Conservation (phyloP, 1,140 invertebrate species). For the Leptopilina boulardi region DNA sequence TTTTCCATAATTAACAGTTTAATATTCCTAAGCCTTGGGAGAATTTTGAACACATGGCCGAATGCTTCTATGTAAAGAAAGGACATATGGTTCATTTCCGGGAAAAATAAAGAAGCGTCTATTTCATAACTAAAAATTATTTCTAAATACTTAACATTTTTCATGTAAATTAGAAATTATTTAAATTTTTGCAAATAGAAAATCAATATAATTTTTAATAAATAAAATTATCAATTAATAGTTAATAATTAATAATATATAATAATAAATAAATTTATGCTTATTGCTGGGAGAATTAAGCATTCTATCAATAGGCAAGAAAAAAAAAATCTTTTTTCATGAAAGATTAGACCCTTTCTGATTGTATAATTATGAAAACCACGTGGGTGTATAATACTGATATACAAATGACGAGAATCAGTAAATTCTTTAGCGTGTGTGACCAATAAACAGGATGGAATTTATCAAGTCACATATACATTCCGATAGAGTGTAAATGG, state of each 20-base stretch:
- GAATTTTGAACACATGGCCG: no score
- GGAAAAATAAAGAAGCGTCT: neutral
- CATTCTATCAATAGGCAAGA: no score
- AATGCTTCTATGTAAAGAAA: neutral
- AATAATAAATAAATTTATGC: neutral
- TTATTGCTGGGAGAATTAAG: no score
- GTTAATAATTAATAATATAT: no score
- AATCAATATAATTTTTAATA: no score
- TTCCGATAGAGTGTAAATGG: slow-evolving; percentile 14
- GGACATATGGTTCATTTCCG: neutral
- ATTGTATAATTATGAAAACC: neutral
- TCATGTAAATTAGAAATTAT: no score
- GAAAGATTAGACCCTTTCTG: neutral
- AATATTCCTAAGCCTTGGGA: no score
- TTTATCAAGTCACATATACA: slow-evolving; percentile 33
- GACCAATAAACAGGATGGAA: slow-evolving; percentile 28
- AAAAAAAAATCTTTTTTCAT: neutral
- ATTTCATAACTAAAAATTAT: neutral
- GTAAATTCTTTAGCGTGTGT: neutral
- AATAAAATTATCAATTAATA: no score
- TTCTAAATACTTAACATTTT: no score
- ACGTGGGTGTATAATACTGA: neutral
- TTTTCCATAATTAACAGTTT: no score
- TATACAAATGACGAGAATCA: neutral
- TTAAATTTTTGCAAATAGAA: no score